A percentile compares a stretch with the other conserved stretches of the same genome.
Conservation (phyloP, 30 jellyfish, hydroid and myxozoan genomes). For the Aurelia aurita region DNA sequence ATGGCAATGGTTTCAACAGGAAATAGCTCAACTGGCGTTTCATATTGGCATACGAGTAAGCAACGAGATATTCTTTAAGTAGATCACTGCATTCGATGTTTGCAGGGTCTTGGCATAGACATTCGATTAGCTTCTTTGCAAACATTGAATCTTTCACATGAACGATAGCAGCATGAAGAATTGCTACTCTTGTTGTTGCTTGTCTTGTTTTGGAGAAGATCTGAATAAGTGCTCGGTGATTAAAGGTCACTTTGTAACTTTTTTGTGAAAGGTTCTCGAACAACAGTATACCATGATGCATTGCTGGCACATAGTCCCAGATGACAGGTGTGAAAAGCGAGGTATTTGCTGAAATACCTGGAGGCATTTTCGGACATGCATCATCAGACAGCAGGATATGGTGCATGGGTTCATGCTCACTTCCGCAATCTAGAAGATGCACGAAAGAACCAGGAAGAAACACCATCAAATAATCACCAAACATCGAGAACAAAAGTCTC, state of each 20-base stretch:
- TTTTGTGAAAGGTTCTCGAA: constrained; percentile 68
- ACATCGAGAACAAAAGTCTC: constrained; percentile 53
- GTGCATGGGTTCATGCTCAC: constrained; percentile 92
- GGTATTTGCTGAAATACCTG: constrained; percentile 22
- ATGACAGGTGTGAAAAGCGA: constrained; percentile 43
- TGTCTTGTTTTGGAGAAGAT: constrained; percentile 66
- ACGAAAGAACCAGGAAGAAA: constrained; percentile 67
- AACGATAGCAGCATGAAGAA: constrained; percentile 80
- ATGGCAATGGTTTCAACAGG: constrained; percentile 74
- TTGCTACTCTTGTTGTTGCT: constrained; percentile 72
- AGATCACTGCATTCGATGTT: constrained; percentile 78
- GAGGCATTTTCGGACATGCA: constrained; percentile 37
- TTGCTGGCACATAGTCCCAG: constrained; percentile 63
- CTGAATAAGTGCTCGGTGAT: constrained; percentile 26
- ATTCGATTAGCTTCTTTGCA: constrained; percentile 69
- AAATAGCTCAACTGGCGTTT: constrained; percentile 50
- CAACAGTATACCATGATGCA: constrained; percentile 49
- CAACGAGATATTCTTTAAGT: constrained; percentile 77
- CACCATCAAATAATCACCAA: constrained; percentile 85
- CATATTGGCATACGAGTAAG: constrained; percentile 76
- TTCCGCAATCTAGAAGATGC: constrained; percentile 89
- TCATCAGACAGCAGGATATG: constrained; percentile 53
- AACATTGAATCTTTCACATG: constrained; percentile 74
- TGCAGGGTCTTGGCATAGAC: constrained; percentile 93
- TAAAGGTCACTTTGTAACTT: constrained; percentile 57